phyloP scores from a whole-genome alignment of 2,797 vertebrate species.

The Tapera naevia region DNA sequence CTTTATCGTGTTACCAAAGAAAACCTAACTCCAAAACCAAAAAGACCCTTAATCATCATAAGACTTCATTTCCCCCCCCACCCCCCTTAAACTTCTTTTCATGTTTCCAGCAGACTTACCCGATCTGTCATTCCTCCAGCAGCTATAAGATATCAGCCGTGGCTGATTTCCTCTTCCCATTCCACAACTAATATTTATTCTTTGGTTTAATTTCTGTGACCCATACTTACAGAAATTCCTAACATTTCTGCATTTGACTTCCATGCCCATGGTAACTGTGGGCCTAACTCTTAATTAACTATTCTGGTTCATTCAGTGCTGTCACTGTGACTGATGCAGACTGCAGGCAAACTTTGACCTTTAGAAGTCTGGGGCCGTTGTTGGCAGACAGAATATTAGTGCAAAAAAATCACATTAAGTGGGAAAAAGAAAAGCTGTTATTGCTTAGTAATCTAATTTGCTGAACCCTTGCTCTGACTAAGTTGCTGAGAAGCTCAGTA shows the following conservation, averaged over 20 bases:
- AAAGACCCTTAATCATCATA: slow-evolving; percentile 74
- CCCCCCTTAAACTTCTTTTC: slow-evolving; percentile 68
- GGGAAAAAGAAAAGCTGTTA: slow-evolving; percentile 83
- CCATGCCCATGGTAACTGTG: slow-evolving; percentile 82
- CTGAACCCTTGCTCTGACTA: slow-evolving; percentile 98
- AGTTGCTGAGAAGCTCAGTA: slow-evolving; percentile 92
- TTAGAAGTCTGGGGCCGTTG: slow-evolving; percentile 82
- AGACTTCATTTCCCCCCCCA: slow-evolving; percentile 55
- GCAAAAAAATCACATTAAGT: slow-evolving; percentile 67
- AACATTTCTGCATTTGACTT: slow-evolving; percentile 88
- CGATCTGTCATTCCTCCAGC: slow-evolving; percentile 78
- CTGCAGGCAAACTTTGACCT: slow-evolving; percentile 86
- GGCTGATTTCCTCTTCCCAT: slow-evolving; percentile 79
- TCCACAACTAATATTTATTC: slow-evolving; percentile 84
- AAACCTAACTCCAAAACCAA: not conserved
- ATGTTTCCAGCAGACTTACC: slow-evolving; percentile 75
- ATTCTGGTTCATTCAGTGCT: slow-evolving; percentile 83
- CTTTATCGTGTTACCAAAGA: slow-evolving; percentile 36
- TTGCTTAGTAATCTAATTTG: slow-evolving; percentile 92
- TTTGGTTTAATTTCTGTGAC: slow-evolving; percentile 87
- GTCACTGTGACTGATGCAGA: slow-evolving; percentile 94
- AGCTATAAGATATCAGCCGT: slow-evolving; percentile 68
- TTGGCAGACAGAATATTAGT: slow-evolving; percentile 77
- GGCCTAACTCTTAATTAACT: slow-evolving; percentile 83
- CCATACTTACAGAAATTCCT: slow-evolving; percentile 86